Conservation (phyloP, 2,888 invertebrate species). For the Noctua janthina region DNA sequence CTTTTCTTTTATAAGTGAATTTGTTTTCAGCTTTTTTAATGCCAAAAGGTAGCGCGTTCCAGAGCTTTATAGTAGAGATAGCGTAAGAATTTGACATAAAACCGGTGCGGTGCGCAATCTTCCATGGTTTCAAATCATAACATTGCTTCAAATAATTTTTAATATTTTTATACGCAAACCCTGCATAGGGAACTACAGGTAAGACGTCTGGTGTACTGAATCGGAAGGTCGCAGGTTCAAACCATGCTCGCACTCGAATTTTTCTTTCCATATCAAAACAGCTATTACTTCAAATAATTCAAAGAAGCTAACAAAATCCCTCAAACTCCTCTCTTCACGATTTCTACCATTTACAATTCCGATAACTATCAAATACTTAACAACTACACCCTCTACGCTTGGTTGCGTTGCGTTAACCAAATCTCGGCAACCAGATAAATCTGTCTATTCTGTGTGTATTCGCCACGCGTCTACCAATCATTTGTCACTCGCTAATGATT, state of each 20-base stretch:
- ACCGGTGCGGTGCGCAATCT: too few species aligned
- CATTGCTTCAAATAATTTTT: neutral
- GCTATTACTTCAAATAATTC: neutral
- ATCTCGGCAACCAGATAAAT: slow-evolving; percentile 61
- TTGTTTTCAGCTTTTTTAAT: too few species aligned
- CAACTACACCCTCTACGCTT: slow-evolving; percentile 34
- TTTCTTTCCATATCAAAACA: too few species aligned
- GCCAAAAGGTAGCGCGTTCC: too few species aligned
- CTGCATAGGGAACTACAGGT: too few species aligned
- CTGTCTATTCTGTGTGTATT: slow-evolving; percentile 58
- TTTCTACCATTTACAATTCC: slow-evolving; percentile 23
- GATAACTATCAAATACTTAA: slow-evolving; percentile 41
- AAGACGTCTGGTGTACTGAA: too few species aligned
- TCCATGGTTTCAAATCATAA: neutral
- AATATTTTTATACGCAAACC: too few species aligned
- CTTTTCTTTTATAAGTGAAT: too few species aligned
- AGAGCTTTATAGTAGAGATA: too few species aligned
- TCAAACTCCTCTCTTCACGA: neutral
- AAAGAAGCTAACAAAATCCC: neutral
- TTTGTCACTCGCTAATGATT: slow-evolving; percentile 70
- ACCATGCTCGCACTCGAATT: too few species aligned
- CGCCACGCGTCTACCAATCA: slow-evolving; percentile 63
- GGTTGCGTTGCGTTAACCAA: slow-evolving; percentile 45
- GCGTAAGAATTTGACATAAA: too few species aligned
- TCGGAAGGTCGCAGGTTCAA: too few species aligned